These are phyloP conservation scores for Cyrtorhinus lividipennis DNA, from an alignment of 1,140 invertebrate genomes.

Conservation along the genomic window DNA sequence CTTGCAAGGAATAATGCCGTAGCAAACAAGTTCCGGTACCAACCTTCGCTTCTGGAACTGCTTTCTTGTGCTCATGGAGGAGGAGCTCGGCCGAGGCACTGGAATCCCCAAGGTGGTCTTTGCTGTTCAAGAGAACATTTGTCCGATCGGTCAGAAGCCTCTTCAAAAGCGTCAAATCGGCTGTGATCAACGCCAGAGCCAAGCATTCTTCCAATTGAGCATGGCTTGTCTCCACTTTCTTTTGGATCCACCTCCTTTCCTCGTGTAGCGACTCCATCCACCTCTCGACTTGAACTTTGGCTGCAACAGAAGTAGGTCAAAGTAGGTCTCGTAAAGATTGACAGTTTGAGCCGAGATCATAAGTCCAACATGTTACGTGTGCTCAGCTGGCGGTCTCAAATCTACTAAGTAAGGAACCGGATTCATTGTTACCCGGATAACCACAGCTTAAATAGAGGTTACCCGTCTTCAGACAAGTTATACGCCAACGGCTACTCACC, in stretches of 20 bases:
- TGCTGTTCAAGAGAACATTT: constrained; percentile 32
- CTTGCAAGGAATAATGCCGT: too few relatives aligned
- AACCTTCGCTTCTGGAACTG: constrained; percentile 56
- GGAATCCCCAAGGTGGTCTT: constrained; percentile 47
- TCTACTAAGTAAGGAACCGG: too few relatives aligned
- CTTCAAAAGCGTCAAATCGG: constrained; percentile 54
- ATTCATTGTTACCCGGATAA: too few relatives aligned
- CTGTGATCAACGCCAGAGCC: constrained; percentile 53
- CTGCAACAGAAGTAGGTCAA: too few relatives aligned
- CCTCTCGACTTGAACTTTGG: constrained; percentile 52
- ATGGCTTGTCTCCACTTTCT: constrained; percentile 41
- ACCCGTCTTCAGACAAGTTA: too few relatives aligned
- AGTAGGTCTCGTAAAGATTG: too few relatives aligned
- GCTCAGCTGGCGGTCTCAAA: too few relatives aligned
- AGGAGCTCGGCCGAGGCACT: constrained; percentile 50
- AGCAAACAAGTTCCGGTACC: too few relatives aligned
- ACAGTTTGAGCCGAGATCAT: too few relatives aligned
- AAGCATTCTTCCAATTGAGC: constrained; percentile 39
- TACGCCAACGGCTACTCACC: too few relatives aligned
- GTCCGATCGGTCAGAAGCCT: constrained; percentile 37
- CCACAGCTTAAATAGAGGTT: too few relatives aligned
- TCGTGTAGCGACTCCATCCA: constrained; percentile 67
- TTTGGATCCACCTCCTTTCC: constrained; percentile 52
- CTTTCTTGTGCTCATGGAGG: constrained; percentile 50
- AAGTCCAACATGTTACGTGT: too few relatives aligned